Evolutionary conservation across 30 jellyfish, hydroid and myxozoan genomes (phyloP).

Genomic region (Pelagia noctiluca): DNA sequence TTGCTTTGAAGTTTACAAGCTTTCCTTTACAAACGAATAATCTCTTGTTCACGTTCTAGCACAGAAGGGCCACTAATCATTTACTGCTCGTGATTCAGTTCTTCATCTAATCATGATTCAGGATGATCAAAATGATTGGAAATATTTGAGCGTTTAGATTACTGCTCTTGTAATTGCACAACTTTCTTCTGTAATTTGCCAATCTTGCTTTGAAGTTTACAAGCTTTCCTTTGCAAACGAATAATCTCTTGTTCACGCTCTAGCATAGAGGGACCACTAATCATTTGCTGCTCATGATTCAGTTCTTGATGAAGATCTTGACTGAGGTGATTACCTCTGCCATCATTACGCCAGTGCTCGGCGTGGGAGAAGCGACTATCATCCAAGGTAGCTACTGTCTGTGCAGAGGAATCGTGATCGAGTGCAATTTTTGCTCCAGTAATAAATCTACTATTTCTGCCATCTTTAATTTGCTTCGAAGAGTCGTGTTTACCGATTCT

Average conservation of each 20-base stretch:
- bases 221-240: slow-evolving; percentile 62
- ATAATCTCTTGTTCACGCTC: slow-evolving; percentile 62
- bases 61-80: slow-evolving; percentile 22
- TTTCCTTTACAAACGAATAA: slow-evolving; percentile 55
- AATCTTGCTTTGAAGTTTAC: slow-evolving; percentile 53
- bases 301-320: slow-evolving; percentile 26
- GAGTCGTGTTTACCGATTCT: not conserved
- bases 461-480: not conserved
- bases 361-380: slow-evolving; percentile 63
- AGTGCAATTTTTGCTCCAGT: slow-evolving; percentile 32
- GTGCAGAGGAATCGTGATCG: slow-evolving; percentile 67
- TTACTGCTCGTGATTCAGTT: slow-evolving; percentile 31
- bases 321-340: not conserved
- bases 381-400: slow-evolving; percentile 53
- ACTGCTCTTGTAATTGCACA: slow-evolving; percentile 30
- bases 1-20: slow-evolving; percentile 56
- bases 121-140: too few relatives aligned
- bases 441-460: not conserved
- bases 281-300: slow-evolving; percentile 16
- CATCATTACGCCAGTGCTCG: slow-evolving; percentile 17
- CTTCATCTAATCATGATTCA: too few relatives aligned
- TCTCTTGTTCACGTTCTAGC: slow-evolving; percentile 52
- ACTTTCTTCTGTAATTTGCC: slow-evolving; percentile 54
- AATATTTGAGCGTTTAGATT: too few relatives aligned
- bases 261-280: slow-evolving; percentile 10